Conservation (phyloP, 1,140 invertebrate genomes). For the Batillaria attramentaria region DNA sequence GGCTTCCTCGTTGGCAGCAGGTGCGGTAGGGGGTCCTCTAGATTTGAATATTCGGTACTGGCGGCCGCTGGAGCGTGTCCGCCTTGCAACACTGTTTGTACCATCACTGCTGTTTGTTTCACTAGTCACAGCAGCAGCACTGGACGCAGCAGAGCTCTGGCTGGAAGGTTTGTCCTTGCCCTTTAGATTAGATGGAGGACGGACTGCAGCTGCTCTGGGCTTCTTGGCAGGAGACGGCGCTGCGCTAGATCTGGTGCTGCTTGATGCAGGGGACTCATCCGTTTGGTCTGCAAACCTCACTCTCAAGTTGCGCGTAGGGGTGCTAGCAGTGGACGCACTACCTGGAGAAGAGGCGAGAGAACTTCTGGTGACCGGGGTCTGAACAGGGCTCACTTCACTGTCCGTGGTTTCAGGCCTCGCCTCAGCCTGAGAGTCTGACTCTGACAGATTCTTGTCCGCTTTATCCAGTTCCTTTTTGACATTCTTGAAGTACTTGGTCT, state of each 20-base stretch:
- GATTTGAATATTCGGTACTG: conserved; percentile 49
- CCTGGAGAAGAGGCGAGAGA: not conserved
- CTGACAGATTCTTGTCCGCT: conserved; percentile 21
- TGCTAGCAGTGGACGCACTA: not conserved
- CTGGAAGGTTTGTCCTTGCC: conserved; percentile 5
- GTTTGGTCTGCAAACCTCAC: conserved; percentile 29
- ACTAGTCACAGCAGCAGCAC: not conserved
- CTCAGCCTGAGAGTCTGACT: not conserved
- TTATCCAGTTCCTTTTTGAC: conserved; percentile 35
- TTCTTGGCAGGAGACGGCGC: not conserved
- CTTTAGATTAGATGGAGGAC: too few species aligned
- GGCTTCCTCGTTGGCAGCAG: conserved; percentile 29
- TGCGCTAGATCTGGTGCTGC: not conserved
- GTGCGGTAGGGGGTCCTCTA: conserved; percentile 32
- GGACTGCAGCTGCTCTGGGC: not conserved
- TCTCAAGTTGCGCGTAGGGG: conserved; percentile 15
- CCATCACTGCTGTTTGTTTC: not conserved
- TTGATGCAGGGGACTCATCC: not conserved
- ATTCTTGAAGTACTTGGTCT: conserved; percentile 45
- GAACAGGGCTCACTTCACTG: too few species aligned
- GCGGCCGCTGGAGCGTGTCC: conserved; percentile 22
- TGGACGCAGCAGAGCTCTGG: not conserved
- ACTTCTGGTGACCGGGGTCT: not conserved
- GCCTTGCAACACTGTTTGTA: not conserved
- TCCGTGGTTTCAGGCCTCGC: too few species aligned